These are phyloP conservation scores for Myopa tessellatipennis DNA, from an alignment of 2,888 invertebrate genomes.

Conservation along the genomic window DNA sequence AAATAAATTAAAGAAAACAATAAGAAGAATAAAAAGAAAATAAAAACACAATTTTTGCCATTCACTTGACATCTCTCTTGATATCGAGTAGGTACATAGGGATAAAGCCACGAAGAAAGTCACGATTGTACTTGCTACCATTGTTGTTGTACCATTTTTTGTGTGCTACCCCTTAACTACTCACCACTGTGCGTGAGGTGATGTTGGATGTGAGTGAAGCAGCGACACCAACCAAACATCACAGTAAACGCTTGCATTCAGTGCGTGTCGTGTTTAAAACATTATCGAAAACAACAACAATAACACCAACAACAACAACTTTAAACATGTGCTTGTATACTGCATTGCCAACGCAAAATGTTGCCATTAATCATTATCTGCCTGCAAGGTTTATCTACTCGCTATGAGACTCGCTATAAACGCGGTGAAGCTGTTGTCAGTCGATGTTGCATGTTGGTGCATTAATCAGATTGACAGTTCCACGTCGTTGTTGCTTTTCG, in stretches of 20 bases:
- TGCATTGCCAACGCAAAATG: neutral
- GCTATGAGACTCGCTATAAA: conserved; percentile 4
- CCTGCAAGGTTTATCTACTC: conserved; percentile 6
- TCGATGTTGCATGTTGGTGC: conserved; percentile 40
- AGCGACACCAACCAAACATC: neutral
- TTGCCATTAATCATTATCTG: conserved; percentile 25
- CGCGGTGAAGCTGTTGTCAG: neutral
- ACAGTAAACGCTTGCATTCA: neutral
- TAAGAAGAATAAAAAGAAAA: too few relatives aligned
- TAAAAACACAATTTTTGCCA: too few relatives aligned
- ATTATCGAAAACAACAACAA: neutral
- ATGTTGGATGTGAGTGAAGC: neutral
- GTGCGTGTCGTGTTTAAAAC: neutral
- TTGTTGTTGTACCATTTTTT: neutral
- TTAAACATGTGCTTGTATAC: conserved; percentile 8
- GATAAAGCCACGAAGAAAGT: too few relatives aligned
- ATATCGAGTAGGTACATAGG: too few relatives aligned
- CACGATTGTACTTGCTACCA: neutral
- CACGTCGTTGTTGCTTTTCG: conserved; percentile 30
- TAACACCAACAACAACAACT: conserved; percentile 3
- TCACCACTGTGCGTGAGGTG: neutral
- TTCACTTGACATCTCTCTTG: too few relatives aligned
- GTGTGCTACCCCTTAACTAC: neutral
- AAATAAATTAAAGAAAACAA: too few relatives aligned
- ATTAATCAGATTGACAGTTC: conserved; percentile 61